A percentile compares a stretch with the other conserved stretches of the same genome.
Conservation (phyloP, 2,888 invertebrate genomes). For the Synergus laeviventris region DNA sequence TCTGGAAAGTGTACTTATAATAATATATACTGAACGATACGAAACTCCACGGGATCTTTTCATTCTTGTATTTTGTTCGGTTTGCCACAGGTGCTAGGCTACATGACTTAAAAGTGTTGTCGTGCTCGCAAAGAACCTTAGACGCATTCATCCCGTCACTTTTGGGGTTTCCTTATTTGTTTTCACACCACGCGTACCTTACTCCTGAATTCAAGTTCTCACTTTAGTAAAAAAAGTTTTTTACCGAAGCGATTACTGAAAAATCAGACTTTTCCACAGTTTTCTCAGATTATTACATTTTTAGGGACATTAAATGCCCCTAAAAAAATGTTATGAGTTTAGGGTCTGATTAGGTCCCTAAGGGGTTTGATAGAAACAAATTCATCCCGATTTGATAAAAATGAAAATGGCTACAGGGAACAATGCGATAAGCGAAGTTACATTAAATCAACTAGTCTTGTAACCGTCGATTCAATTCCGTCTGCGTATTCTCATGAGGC, state of each 20-base stretch:
- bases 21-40: slow-evolving; percentile 5
- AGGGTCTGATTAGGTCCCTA: too few relatives aligned
- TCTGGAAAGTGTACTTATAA: slow-evolving; percentile 13
- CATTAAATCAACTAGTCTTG: slow-evolving; percentile 15
- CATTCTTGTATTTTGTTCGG: slow-evolving; percentile 11
- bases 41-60: slow-evolving; percentile 26
- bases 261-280: too few relatives aligned
- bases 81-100: slow-evolving; percentile 27
- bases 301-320: too few relatives aligned
- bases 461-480: slow-evolving; percentile 13
- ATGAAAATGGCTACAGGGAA: slow-evolving; percentile 9
- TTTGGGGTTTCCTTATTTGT: slow-evolving; percentile 21
- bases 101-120: slow-evolving; percentile 23
- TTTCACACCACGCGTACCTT: background rate
- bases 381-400: background rate
- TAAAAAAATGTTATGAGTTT: too few relatives aligned
- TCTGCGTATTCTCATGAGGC: slow-evolving; percentile 30
- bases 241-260: too few relatives aligned
- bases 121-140: slow-evolving; percentile 25
- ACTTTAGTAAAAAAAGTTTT: too few relatives aligned
- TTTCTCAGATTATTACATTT: too few relatives aligned
- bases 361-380: background rate
- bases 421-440: slow-evolving; percentile 10
- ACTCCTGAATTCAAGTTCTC: background rate
- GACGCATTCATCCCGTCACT: slow-evolving; percentile 12